Base-by-base conservation (phyloP, 2,797 vertebrate genomes). In the Cetoscarus ocellatus region DNA sequence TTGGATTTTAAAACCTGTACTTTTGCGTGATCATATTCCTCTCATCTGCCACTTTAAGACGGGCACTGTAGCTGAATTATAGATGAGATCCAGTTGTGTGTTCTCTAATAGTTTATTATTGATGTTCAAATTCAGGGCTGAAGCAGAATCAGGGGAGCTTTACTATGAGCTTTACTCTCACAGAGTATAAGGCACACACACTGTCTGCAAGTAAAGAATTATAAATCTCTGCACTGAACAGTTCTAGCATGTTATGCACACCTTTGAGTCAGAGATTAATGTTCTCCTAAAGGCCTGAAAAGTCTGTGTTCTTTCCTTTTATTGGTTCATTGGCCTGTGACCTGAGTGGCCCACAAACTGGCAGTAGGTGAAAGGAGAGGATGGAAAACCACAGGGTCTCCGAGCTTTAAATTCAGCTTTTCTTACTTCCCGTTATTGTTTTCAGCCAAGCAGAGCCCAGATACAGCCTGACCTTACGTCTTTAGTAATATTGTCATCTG, bases 241-340 rank as follows among this genome's bases (percentile, higher is more conserved):
- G 27, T 19, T 13, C 17, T 40, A 42, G 2, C 9, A 17, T 53
- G 52, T 58, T 18, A 12, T 64, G 11, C 67, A 65, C 67, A 34
- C 13, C n/a, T 57, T 49, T n/a, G 38, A 61, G 79, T 65, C 53
- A 4, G 13, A 58, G 77, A 79, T 80, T 71, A 82, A 66, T 52
- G 49, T 64, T 75, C 50, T 15, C 40, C 63, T 42, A 47, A 69
- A 75, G 86, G 40, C 67, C 54, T 40, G 47, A 62, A 49, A 80
- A 85, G 67, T 89, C 91, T 91, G 88, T 91, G 90, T 92, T 80
- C 79, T 63, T 68, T 84, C 81, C 89, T 89, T 84, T 80, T 85
- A 68, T 69, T 85, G 77, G 54, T 85, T 88, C 70, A 75, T 48
- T 61, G 60, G 58, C 60, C 76, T 61, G 59, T 78, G 80, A 75